These are phyloP conservation scores for Miniopterus natalensis DNA, from an alignment of 2,113 vertebrate species.

Conservation along the genomic window DNA sequence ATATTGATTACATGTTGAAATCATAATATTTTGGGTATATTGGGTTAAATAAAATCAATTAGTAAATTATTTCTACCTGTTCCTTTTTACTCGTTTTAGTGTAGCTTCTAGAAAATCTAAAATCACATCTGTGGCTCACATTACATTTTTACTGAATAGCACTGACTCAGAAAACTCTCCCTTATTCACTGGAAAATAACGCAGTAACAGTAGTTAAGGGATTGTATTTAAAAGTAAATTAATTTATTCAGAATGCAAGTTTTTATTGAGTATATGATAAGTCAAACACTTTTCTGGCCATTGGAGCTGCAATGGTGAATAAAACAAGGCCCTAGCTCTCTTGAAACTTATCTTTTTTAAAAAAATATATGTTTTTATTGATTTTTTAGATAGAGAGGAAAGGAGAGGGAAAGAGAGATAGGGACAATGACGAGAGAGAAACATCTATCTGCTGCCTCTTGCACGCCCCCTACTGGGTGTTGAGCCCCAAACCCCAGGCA, in stretches of 20 bases:
- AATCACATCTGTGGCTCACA: neutral
- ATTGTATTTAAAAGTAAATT: neutral
- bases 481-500: too few species aligned
- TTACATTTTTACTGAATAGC: slow-evolving; percentile 3
- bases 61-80: neutral
- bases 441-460: too few species aligned
- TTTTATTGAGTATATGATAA: neutral
- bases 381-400: too few species aligned
- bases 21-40: neutral
- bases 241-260: neutral
- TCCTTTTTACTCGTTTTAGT: neutral
- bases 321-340: neutral
- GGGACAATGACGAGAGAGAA: too few species aligned
- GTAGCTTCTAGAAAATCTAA: neutral
- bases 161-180: neutral
- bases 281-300: neutral
- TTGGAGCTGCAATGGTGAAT: neutral
- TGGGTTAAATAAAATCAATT: neutral
- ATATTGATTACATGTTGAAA: neutral
- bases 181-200: neutral
- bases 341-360: neutral
- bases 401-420: too few species aligned
- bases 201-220: neutral
- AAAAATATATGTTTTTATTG: too few species aligned
- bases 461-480: too few species aligned